These are phyloP conservation scores for Syrrhaptes paradoxus DNA, from an alignment of 2,113 vertebrate genomes.

Conservation along the genomic window DNA sequence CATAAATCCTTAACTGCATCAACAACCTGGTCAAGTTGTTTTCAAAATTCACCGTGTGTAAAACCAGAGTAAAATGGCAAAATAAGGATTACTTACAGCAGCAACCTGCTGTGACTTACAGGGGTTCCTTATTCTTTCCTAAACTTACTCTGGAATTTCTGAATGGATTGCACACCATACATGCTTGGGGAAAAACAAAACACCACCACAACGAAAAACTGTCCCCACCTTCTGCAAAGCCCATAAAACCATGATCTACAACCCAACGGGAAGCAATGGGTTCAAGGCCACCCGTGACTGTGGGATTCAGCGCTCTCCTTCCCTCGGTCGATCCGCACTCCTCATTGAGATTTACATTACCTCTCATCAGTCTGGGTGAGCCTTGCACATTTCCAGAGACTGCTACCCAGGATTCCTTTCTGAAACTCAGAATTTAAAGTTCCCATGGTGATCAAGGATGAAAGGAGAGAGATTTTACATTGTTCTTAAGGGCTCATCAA, in stretches of 20 bases:
- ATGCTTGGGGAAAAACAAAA: not conserved
- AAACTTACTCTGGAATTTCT: not conserved
- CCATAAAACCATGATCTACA: not conserved
- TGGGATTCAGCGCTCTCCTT: not conserved
- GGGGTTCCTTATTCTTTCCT: not conserved
- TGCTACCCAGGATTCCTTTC: not conserved
- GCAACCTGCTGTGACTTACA: not conserved
- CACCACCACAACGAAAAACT: not conserved
- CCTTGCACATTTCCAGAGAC: not conserved
- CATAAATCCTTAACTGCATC: slow-evolving; percentile 28
- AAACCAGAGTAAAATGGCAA: slow-evolving; percentile 12
- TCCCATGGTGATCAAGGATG: not conserved
- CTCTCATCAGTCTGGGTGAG: not conserved
- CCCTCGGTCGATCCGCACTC: not conserved
- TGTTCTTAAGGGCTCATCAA: not conserved
- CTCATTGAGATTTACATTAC: not conserved
- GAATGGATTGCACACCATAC: not conserved
- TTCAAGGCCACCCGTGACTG: not conserved
- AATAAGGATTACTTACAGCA: not conserved
- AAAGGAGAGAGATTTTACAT: not conserved
- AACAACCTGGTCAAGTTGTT: not conserved
- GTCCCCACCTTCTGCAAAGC: not conserved
- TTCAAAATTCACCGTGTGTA: slow-evolving; percentile 24
- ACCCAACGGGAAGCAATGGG: not conserved
- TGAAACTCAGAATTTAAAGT: not conserved